phyloP scores from a whole-genome alignment of 2,797 vertebrate species.

The Sebastes trivittatus region DNA sequence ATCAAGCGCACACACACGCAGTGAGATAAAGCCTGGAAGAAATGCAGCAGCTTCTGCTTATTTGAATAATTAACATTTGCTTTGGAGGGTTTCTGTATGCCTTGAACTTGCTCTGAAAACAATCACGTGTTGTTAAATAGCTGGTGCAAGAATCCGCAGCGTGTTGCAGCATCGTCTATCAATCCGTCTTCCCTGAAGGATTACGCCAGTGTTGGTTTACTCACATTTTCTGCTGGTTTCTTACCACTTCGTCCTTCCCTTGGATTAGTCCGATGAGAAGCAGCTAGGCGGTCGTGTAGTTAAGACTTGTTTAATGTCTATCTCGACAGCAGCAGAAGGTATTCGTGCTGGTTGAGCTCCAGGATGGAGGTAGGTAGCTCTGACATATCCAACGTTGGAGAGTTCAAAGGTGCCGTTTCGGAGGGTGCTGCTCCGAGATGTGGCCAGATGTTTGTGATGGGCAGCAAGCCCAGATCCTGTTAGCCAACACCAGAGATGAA shows the following conservation, averaged over 20 bases:
- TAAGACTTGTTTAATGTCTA: not conserved
- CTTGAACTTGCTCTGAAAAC: not conserved
- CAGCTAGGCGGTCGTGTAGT: not conserved
- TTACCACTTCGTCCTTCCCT: not conserved
- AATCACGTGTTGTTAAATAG: not conserved
- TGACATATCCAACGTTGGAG: not conserved
- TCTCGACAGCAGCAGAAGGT: not conserved
- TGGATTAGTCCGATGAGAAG: not conserved
- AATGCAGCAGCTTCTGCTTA: not conserved
- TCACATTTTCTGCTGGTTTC: not conserved
- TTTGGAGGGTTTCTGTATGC: not conserved
- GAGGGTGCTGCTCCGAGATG: not conserved
- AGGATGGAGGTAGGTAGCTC: not conserved
- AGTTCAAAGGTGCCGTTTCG: not conserved
- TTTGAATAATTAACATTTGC: constrained; percentile 25
- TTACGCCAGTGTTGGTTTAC: not conserved
- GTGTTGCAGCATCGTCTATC: not conserved
- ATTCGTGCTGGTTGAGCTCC: not conserved
- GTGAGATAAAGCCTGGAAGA: not conserved
- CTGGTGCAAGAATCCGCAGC: not conserved
- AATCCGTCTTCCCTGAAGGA: not conserved
- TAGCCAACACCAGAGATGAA: not conserved
- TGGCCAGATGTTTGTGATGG: not conserved
- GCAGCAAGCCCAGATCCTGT: not conserved
- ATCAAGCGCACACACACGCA: not conserved